Evolutionary conservation across 1,140 invertebrate genomes (phyloP), one percentile per base, ranked within the genome.

Genomic region (Carposina sasakii): DNA sequence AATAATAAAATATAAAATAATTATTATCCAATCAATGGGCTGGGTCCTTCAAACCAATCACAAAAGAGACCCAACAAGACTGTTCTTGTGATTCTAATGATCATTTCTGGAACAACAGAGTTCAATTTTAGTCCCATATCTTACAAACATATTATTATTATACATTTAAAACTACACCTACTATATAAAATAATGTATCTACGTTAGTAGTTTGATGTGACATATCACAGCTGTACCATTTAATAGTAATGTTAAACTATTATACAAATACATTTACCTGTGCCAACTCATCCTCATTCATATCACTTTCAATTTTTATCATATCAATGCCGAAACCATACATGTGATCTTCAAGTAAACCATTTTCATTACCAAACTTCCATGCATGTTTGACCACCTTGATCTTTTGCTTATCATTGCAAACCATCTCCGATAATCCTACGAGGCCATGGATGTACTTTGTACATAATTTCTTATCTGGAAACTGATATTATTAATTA

Each of bases 251-350:
- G 10, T 20, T 52, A 19, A 48, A 34, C n/a, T 45, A 37, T 33
- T 17, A 12, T 21, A 31, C 21, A 20, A 26, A 6, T 10, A 21
- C 2, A 2, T 21, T 21, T 69, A 83, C 79, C 72, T 76, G 41
- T 21, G 44, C 37, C 20, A 73, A 63, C 39, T 83, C 65, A 15
- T 71, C 60, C 33, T 52, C 55, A 6, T 57, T 51, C 13, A 57
- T 53, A 42, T 67, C 59, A 37, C 67, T 55, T 53, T 81, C 70
- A 16, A 75, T 19, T 41, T 76, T 81, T 40, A 83, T 52, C 36
- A 83, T 44, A 19, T 70, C 55, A 24, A 83, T 64, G 2, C 79
- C 77, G 69, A 83, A 81, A 15, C 52, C 61, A 56, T 76, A 83
- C 71, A 83, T 78, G 12, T 79, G 70, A 68, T 72, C 71, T 17